Evolutionary conservation across 1,140 invertebrate species (phyloP), one percentile per base, ranked within the genome.

Genomic region (Venustaconcha ellipsiformis): DNA sequence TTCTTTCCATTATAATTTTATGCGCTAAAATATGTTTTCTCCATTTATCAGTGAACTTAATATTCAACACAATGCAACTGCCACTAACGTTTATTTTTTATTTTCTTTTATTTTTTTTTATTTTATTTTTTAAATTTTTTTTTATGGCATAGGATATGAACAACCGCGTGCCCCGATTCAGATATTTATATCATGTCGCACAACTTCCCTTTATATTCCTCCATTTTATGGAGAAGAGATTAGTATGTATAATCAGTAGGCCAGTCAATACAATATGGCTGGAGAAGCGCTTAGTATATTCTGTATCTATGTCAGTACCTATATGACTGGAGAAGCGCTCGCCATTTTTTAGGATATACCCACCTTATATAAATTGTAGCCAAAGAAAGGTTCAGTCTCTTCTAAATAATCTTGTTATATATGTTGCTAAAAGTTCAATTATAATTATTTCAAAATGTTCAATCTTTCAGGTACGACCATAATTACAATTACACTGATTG

Each of bases 401-500:
- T 26, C 18, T 37, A 18, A 57, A 5, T 30, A 23, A 23, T 23
- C 23, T 18, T 23, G 23, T 23, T 5, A 58, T 11, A 20, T 17
- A n/a, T 15, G 20, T 30, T 30, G 37, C 17, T 37, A 14, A 14
- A 5, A 14, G 20, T 20, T 20, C 14, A 20, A 72, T n/a, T 64
- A 20, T 3, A 17, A 64, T 14, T 67, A 66, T 48, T 37, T 67
- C 68, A 15, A 60, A 37, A 60, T 60, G 37, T 62, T 13, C 77
- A 48, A 77, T 30, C 55, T 74, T 74, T 30, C 79, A 85, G 84
- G 84, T 12, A 85, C 82, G 57, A 84, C 82, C 14, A 82, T 85
- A 65, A 83, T 85, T 4, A 85, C 82, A 57, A 84, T 85, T 55
- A 83, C 80, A 6, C 26, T 84, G 70, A 85, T 85, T 14, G 82